Conservation (phyloP, 2,888 invertebrate species). For the Onthophagus sagittarius region DNA sequence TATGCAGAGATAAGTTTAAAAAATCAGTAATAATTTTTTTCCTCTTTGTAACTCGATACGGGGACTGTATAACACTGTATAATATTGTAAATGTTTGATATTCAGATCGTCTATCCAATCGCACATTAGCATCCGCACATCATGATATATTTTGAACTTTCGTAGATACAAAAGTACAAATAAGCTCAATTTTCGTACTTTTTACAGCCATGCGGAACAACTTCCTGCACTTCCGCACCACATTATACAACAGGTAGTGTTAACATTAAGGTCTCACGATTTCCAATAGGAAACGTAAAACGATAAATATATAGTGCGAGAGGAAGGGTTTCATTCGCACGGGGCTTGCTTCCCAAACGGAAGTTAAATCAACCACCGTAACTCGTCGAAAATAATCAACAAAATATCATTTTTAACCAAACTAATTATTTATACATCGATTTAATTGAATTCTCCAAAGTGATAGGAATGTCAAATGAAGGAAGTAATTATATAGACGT, state of each 20-base stretch:
- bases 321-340: background rate
- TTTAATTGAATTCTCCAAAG: background rate
- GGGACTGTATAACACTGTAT: too few relatives aligned
- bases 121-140: too few relatives aligned
- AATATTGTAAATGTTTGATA: too few relatives aligned
- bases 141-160: too few relatives aligned
- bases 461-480: background rate
- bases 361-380: background rate
- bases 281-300: background rate
- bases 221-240: background rate
- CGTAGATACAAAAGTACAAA: too few relatives aligned
- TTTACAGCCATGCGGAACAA: background rate
- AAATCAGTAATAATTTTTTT: too few relatives aligned
- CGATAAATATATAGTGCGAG: background rate
- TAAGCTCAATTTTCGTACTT: too few relatives aligned
- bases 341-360: background rate
- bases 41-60: too few relatives aligned
- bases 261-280: background rate
- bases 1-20: too few relatives aligned
- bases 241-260: background rate
- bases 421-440: background rate
- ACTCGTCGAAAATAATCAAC: background rate
- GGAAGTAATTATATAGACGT: background rate
- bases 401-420: too few relatives aligned
- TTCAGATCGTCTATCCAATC: too few relatives aligned